Base-by-base conservation (phyloP, 2,888 invertebrate species). In the Morpho helenor region DNA sequence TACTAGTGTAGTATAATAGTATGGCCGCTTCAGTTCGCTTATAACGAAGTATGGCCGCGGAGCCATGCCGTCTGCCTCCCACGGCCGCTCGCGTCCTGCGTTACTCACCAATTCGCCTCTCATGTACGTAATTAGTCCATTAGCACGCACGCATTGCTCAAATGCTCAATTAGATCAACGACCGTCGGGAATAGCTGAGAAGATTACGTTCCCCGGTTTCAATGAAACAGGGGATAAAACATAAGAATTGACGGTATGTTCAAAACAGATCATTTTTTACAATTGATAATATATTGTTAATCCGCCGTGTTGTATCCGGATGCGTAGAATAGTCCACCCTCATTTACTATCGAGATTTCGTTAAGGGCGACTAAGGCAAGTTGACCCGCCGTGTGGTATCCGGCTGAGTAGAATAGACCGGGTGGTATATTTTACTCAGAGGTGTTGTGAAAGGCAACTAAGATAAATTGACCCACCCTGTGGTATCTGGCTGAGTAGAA, bases 41-140 rank as follows among this genome's bases (percentile, higher is more conserved):
- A 56, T 48, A 51, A 56, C 50, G 53, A 56, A 49, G 46, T 62
- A 57, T 59, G 56, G 56, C 49, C 56, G 56, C 73, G 88, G 89
- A 84, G 88, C 88, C 89, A 89, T 73, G 88, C 89, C 82, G 89
- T 90, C 89, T 90, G 76, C 85, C 87, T 79, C 89, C 89, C 89
- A 88, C 88, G 87, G 70, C 65, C 79, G 71, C 69, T 70, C 77
- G 73, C 84, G 82, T 84, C 84, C 86, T 83, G 85, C 78, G 69
- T 81, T 87, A 87, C 79, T 89, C 88, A 89, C 84, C 87, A 87
- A 83, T 87, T 87, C 84, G 73, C 80, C 73, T 78, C 78, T 79
- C 81, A 82, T 84, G 72, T 75, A 75, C 87, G 79, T 87, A 90
- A 90, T 89, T 88, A 90, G 83, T 68, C 87, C 83, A 87, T 88